Base-by-base conservation (phyloP, 2,888 invertebrate genomes). In the Argyra leucocephala region DNA sequence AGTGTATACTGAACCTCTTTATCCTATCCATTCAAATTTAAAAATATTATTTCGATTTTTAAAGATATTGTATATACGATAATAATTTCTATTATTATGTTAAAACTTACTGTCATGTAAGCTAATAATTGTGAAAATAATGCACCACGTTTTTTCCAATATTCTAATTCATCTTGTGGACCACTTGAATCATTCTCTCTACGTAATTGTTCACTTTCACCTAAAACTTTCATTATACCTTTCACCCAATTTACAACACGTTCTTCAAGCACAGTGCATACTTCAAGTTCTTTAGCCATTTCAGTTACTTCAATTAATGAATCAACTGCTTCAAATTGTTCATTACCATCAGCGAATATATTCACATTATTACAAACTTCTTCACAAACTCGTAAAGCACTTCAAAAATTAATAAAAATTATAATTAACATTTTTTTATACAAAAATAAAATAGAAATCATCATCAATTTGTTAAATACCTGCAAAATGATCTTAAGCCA, bases 131-230 rank as follows among this genome's bases (percentile, higher is more conserved):
- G 91, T 7, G 92, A 94, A 77, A 97, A 95, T 76, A 93, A 93
- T 0, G 96, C 94, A 57, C 93, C 93, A 37, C 96, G 83, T 73
- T 91, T 90, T 80, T 96, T 96, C 96, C 96, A 97, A 78, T 96
- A 96, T 73, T 93, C 93, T 57, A 97, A 82, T 76, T 97, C 97
- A 74, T 96, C 95, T 75, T 95, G 92, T 0, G 96, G 96, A 0
- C 96, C 95, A 64, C 90, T 90, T 4, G 90, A 89, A 76, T 96
- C 95, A 67, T 93, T 93, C 76, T 96, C 96, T 58, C 91, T 86
- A 64, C 96, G 83, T 68, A 96, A 83, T 76, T 96, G 94, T 74
- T 94, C 94, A 74, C 94, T 94, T 76, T 96, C 95, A 66, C 92
- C 90, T 64, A 96, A 82, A 67, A 91, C 87, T 79, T 92, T 91